Percentiles rank a stretch among this genome's conserved stretches.
Conservation (phyloP, 1,140 invertebrate genomes). For the Drosophila kurseongensis region DNA sequence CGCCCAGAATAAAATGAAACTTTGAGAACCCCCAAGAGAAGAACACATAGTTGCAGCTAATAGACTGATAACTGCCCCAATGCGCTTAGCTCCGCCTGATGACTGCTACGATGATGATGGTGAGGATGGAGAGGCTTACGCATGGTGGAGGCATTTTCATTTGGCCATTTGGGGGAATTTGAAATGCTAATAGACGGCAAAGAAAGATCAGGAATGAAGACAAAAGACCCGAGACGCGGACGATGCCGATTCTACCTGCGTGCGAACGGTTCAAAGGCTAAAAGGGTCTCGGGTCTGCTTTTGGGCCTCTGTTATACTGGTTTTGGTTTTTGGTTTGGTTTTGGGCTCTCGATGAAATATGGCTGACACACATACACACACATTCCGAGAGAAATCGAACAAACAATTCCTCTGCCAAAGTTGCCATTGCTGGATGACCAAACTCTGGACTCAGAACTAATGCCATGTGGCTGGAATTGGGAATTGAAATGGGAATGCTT, state of each 20-base stretch:
- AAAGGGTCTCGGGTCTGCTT: constrained; percentile 59
- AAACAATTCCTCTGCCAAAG: constrained; percentile 46
- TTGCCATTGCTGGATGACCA: constrained; percentile 43
- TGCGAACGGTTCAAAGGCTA: constrained; percentile 77
- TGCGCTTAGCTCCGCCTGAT: constrained; percentile 50
- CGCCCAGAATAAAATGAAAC: constrained; percentile 4
- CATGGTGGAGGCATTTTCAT: constrained; percentile 64
- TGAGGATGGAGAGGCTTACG: constrained; percentile 52
- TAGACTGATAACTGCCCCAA: constrained; percentile 79
- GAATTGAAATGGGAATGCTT: constrained; percentile 12
- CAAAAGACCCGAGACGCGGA: constrained; percentile 18
- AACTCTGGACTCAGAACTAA: constrained; percentile 19
- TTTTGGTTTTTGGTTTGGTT: constrained; percentile 16
- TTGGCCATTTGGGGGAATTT: constrained; percentile 53
- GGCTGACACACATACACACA: constrained; percentile 33
- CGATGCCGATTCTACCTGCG: constrained; percentile 56
- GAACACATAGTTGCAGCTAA: constrained; percentile 56
- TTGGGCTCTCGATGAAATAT: constrained; percentile 47
- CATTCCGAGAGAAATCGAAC: constrained; percentile 46
- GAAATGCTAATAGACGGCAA: constrained; percentile 70
- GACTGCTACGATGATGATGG: constrained; percentile 7
- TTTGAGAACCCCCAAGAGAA: constrained; percentile 13
- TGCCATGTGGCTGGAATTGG: constrained; percentile 42
- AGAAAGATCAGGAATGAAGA: constrained; percentile 40
- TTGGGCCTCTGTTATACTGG: constrained; percentile 21